Percentiles rank a stretch among this genome's conserved stretches.
Evolutionary conservation across 2,113 vertebrate species (phyloP).

Genomic region (Rhizomys pruinosus): DNA sequence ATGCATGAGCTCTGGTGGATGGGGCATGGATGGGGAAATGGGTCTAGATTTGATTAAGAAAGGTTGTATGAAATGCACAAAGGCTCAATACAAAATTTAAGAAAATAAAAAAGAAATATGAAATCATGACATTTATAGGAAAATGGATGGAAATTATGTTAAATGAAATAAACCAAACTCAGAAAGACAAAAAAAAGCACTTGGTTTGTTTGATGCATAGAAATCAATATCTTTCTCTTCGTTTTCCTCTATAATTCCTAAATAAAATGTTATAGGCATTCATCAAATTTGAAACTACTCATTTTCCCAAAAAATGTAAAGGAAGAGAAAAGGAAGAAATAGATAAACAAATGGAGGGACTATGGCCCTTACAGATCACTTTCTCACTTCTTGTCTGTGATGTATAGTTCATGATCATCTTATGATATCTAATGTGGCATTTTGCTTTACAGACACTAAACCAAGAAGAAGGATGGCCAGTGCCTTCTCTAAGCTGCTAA

Average conservation of each 20-base stretch:
- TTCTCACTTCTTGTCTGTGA: background rate
- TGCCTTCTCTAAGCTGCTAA: conserved; percentile 91
- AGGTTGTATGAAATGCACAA: no score
- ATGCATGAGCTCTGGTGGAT: no score
- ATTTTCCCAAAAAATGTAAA: background rate
- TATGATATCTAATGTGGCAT: background rate
- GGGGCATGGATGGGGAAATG: no score
- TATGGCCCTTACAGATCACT: background rate
- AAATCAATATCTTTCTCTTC: background rate
- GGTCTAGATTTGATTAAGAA: no score
- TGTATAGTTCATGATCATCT: background rate
- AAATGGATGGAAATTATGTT: no score
- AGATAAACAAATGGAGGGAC: background rate
- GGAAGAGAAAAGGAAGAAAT: background rate
- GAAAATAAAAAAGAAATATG: no score
- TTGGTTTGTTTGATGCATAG: background rate
- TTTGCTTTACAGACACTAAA: conserved; percentile 68
- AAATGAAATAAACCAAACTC: no score
- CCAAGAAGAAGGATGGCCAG: conserved; percentile 87
- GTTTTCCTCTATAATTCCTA: background rate
- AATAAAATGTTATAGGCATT: background rate
- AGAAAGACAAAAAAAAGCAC: no score
- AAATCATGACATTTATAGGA: no score
- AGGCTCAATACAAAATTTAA: no score
- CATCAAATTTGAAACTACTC: background rate